Percentiles rank a stretch among this genome's conserved stretches.
Evolutionary conservation across 2,113 vertebrate species (phyloP).

Genomic region (Myanophis thanlyinensis): DNA sequence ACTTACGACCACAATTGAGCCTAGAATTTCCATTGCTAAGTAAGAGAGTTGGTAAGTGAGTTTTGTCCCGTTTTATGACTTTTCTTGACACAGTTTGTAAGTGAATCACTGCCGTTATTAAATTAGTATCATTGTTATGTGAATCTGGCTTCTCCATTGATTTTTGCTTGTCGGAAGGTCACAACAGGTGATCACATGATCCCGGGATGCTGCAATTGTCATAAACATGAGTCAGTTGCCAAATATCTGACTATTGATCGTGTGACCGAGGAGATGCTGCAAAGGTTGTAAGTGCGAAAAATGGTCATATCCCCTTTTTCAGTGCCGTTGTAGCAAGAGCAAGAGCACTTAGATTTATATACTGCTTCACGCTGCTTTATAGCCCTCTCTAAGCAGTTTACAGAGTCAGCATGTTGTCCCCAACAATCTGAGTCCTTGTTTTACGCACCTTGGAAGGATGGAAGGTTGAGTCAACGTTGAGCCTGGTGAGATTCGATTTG

Average conservation of each 20-base stretch:
- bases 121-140: background rate
- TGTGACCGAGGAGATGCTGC: background rate
- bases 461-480: no score
- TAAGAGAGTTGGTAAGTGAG: background rate
- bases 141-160: background rate
- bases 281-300: background rate
- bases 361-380: no score
- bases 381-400: no score
- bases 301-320: background rate
- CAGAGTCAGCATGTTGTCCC: no score
- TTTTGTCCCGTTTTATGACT: background rate
- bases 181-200: background rate
- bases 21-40: background rate
- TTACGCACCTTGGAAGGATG: no score
- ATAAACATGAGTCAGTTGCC: background rate
- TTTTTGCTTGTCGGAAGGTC: background rate
- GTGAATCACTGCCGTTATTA: background rate
- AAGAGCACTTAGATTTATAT: no score
- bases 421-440: no score
- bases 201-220: background rate
- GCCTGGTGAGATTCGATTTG: no score
- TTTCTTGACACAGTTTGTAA: background rate
- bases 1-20: background rate
- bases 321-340: background rate
- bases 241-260: background rate